Evolutionary conservation across 2,113 vertebrate species (phyloP), one percentile per base, ranked within the genome.

Genomic region (Odocoileus virginianus): DNA sequence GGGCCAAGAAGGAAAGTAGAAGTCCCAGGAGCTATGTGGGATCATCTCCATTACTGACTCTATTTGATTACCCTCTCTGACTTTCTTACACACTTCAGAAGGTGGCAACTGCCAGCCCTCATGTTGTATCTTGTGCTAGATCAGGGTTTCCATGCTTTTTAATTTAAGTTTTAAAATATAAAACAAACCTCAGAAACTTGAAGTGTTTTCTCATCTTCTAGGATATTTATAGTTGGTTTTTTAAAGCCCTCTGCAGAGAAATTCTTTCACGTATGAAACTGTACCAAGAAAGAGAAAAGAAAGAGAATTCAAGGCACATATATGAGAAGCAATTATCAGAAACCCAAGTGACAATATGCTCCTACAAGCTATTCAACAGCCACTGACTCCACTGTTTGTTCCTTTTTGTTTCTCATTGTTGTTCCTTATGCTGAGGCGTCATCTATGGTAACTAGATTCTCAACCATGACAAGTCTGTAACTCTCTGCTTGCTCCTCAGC

Each of bases 151-250:
- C 0, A 40, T 81, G 33, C 28, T 84, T 94, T 89, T 78, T 17
- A 95, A 36, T 83, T 40, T 92, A 61, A 61, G 50, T 85, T 91
- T 92, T 91, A 78, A 94, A 84, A 87, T 74, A 30, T 30, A 92
- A 95, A 85, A 61, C 67, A 91, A 92, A 79, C n/a, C 57, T 58
- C 21, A 15, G 78, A 86, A 91, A 85, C 16, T 13, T 85, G 61
- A 88, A 94, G 25, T 30, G 43, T 74, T 71, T 89, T 55, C 33
- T 61, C 71, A 71, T 61, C 15, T 81, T 85, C 52, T 10, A 40
- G 19, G 43, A 28, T 50, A 94, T 82, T 87, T 92, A 87, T 54
- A 82, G 92, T 94, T 71, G 76, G 54, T 13, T 30, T 88, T 95
- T 92, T 25, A n/a, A 91, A 94, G 27, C 9, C 3, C 4, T n/a